Base-by-base conservation (phyloP, 2,888 invertebrate genomes). In the Eutolmus rufibarbis region DNA sequence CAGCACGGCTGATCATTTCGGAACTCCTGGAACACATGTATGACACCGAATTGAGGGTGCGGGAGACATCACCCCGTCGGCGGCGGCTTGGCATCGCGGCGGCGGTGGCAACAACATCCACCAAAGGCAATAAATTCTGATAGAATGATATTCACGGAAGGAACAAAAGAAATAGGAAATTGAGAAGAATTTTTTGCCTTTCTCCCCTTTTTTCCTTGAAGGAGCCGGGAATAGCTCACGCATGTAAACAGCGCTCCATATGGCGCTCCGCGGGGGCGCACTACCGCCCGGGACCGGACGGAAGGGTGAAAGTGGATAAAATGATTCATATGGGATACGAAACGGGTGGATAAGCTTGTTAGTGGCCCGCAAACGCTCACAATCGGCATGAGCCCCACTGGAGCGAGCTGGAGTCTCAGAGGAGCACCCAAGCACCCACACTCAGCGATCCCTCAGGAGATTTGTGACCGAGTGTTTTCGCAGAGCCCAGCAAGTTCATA, bases 81-180 rank as follows among this genome's bases (percentile, higher is more conserved):
- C 40, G 23, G 5, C 34, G 57, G 34, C 40, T 40, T 14, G 66
- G n/a, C 37, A 46, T 12, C 46, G 28, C 34, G 40, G 40, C 37
- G 40, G 28, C 79, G 66, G 43, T 46, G 37, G 79, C 51, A 84
- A 84, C 82, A 84, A 84, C 81, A 43, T 31, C 66, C 9, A 34
- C 8, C 82, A 66, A 34, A 37, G 66, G 82, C 66, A 84, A 84
- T 84, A 84, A 84, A 84, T 84, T 66, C 82, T 84, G 82, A 84
- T 84, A 84, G 57, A 84, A 84, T 40, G 66, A 84, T 66, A 84
- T 84, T 84, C 66, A 84, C 34, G 66, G 37, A 46, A 66, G 57
- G 23, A 40, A 66, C 57, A 84, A 84, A 66, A 66, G 66, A 84
- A n/a, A 34, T 57, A 66, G 66, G 66, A 84, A 66, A 84, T 66